Percentiles rank a stretch among this genome's conserved stretches.
phyloP scores from a whole-genome alignment of 2,888 invertebrate species.

The Zonitis immaculata region DNA sequence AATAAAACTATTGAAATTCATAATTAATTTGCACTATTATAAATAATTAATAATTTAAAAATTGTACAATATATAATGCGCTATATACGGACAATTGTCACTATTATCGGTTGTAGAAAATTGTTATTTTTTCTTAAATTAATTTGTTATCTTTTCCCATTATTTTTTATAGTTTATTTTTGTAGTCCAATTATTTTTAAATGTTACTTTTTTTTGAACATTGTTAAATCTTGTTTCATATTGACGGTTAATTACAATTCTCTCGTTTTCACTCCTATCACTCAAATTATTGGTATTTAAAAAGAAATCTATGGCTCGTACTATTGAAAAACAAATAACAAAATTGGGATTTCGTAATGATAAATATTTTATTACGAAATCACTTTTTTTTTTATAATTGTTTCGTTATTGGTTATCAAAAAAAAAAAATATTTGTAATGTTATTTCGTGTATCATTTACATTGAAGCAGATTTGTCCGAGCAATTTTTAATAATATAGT shows the following conservation, averaged over 20 bases:
- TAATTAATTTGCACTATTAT: not conserved
- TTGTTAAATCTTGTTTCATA: conserved; percentile 35
- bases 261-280: not conserved
- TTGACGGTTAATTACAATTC: conserved; percentile 9
- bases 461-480: conserved; percentile 3
- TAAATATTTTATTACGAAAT: no score
- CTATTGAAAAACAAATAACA: no score
- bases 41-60: not conserved
- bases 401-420: no score
- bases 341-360: no score
- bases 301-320: no score
- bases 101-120: no score
- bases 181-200: conserved; percentile 34
- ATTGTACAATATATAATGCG: not conserved
- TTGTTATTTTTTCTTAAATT: conserved; percentile 6
- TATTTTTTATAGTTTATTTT: conserved; percentile 36
- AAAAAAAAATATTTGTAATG: no score
- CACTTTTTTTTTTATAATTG: no score
- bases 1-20: not conserved
- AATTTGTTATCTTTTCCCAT: conserved; percentile 19
- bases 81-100: not conserved
- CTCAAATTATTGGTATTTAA: conserved; percentile 2
- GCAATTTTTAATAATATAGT: conserved; percentile 19
- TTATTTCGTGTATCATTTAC: no score
- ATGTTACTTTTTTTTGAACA: conserved; percentile 33